Percentiles rank a stretch among this genome's conserved stretches.
phyloP scores from a whole-genome alignment of 2,888 invertebrate species.

The Endomychus coccineus region DNA sequence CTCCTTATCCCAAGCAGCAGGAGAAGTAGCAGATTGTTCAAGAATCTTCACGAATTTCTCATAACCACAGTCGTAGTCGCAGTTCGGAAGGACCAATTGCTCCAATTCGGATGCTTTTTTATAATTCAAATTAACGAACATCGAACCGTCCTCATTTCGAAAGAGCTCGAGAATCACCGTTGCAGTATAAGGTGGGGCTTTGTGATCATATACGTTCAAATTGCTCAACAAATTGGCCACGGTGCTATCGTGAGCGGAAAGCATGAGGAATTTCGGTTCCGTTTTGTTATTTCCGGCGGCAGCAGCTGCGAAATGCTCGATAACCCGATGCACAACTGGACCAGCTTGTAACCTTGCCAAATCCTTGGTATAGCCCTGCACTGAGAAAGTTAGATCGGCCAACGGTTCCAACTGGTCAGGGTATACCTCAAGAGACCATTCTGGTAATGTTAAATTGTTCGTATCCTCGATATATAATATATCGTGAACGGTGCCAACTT shows the following conservation, averaged over 20 bases:
- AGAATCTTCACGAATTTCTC: slow-evolving; percentile 52
- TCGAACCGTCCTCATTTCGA: slow-evolving; percentile 32
- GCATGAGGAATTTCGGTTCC: slow-evolving; percentile 57
- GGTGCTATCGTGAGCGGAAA: slow-evolving; percentile 77
- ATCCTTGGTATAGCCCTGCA: slow-evolving; percentile 49
- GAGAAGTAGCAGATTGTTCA: slow-evolving; percentile 48
- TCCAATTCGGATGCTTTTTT: slow-evolving; percentile 58
- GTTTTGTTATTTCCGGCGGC: slow-evolving; percentile 23
- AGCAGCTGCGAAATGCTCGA: slow-evolving; percentile 53
- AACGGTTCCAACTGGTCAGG: slow-evolving; percentile 57
- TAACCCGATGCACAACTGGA: slow-evolving; percentile 63
- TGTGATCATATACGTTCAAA: slow-evolving; percentile 60
- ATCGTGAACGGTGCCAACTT: slow-evolving; percentile 57
- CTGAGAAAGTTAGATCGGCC: slow-evolving; percentile 55
- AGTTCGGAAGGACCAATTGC: slow-evolving; percentile 56
- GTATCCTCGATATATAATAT: slow-evolving; percentile 59
- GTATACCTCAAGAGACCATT: slow-evolving; percentile 43
- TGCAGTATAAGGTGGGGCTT: slow-evolving; percentile 63
- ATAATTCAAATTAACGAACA: slow-evolving; percentile 48
- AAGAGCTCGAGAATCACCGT: slow-evolving; percentile 66
- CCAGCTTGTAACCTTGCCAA: slow-evolving; percentile 56
- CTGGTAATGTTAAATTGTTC: slow-evolving; percentile 48
- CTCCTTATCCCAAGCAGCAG: slow-evolving; percentile 60
- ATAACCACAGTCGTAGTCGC: slow-evolving; percentile 57
- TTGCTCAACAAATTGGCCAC: slow-evolving; percentile 67